These are phyloP conservation scores for Hemichromis elongatus DNA, from an alignment of 2,113 vertebrate species.

Conservation along the genomic window DNA sequence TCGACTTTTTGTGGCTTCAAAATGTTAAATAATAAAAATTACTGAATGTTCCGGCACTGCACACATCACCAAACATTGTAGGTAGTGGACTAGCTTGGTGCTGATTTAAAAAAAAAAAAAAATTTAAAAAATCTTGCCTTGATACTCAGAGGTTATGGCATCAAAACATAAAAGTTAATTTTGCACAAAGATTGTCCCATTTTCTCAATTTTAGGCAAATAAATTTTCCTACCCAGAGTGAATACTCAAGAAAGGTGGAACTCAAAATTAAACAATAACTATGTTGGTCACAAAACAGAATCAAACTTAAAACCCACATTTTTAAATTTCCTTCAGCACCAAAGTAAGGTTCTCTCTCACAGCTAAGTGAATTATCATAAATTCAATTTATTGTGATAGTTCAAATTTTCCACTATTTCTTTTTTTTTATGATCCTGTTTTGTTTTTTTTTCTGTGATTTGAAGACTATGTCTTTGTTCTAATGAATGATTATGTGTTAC, in stretches of 20 bases:
- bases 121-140: background rate
- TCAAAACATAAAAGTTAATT: background rate
- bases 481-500: background rate
- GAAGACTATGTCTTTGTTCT: background rate
- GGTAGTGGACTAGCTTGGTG: background rate
- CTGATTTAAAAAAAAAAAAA: background rate
- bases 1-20: background rate
- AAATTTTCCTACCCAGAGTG: background rate
- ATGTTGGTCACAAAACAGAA: background rate
- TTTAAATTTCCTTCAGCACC: background rate
- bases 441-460: background rate
- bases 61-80: background rate
- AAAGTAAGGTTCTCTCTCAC: accelerated
- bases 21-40: background rate
- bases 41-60: background rate
- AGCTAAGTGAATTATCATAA: background rate
- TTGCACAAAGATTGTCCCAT: background rate
- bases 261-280: background rate
- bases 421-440: background rate
- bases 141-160: background rate
- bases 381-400: background rate
- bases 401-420: background rate
- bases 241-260: background rate
- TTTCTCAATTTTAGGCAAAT: background rate
- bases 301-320: background rate